Conservation (phyloP, 1,140 invertebrate species). For the Caenorhabditis briggsae region DNA sequence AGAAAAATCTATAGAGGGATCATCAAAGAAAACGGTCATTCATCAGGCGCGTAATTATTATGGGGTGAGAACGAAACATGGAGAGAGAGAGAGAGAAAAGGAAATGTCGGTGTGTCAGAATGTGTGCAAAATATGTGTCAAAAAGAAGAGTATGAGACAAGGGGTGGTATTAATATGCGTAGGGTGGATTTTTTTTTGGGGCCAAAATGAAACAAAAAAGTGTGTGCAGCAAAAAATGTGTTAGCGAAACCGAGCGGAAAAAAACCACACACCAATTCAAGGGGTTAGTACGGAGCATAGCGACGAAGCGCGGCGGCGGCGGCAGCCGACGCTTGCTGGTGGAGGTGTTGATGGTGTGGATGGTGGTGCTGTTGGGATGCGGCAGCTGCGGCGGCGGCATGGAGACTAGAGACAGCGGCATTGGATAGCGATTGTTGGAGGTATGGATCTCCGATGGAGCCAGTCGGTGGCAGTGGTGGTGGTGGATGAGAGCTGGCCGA, state of each 20-base stretch:
- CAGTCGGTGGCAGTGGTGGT: neutral
- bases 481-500: neutral
- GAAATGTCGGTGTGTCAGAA: neutral
- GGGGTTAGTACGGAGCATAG: conserved; percentile 41
- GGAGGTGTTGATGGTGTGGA: neutral
- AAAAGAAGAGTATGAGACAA: conserved; percentile 11
- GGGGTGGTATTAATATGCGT: conserved; percentile 29
- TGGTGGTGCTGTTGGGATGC: neutral
- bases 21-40: neutral
- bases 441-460: neutral
- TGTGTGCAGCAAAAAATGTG: neutral
- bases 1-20: neutral
- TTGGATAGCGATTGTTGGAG: neutral
- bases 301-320: conserved; percentile 9
- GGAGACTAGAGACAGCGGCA: no score
- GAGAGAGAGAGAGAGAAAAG: neutral
- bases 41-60: neutral
- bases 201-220: neutral
- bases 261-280: neutral
- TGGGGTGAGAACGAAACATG: no score
- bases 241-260: neutral
- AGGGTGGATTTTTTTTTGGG: neutral
- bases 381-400: neutral
- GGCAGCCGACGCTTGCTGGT: neutral
- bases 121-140: conserved; percentile 20